Evolutionary conservation across 1,140 invertebrate genomes (phyloP), one percentile per base, ranked within the genome.

Genomic region (Hypothenemus hampei): DNA sequence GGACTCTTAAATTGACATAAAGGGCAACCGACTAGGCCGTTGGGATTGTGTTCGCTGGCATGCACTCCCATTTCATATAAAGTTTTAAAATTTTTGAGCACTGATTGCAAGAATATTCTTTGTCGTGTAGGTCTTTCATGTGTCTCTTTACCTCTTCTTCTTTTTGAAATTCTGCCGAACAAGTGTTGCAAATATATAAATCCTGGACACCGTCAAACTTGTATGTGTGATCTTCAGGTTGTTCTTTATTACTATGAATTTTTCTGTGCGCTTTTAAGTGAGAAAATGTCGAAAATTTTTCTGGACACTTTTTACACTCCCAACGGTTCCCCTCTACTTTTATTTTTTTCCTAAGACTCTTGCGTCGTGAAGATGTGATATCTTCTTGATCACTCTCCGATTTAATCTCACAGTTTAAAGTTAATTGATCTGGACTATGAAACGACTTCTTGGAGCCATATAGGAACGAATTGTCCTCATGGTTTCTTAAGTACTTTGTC

Each of bases 71-170:
- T 59, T 20, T 62, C 40, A 22, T 62, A 63, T 8, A 60, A 41
- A 5, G 60, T 48, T 11, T 46, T 40, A 23, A 65, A 65, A 10
- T 19, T 40, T 16, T 57, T 20, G 2, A 29, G 19, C 64, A 65
- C 5, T 43, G 22, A 8, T 39, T 20, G 26, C 64, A 65, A 4
- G 23, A 33, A 21, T 48, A 62, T 26, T 60, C 40, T 8, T 54
- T 54, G 50, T 62, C 53, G 44, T 65, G 60, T 5, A 36, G 31
- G 45, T 79, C 75, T 15, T 52, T 46, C 10, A 64, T 44, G 29
- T 65, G 64, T 1, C 45, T 36, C 24, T 63, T 55, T 0, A 64
- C 59, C 22, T 65, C 60, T 11, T 50, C 31, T 54, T 60, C 50
- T 3, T 50, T 43, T 36, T 49, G 45, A 31, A 40, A 57, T 31